Evolutionary conservation across 2,888 invertebrate genomes (phyloP).

Genomic region (Mythimna impura): DNA sequence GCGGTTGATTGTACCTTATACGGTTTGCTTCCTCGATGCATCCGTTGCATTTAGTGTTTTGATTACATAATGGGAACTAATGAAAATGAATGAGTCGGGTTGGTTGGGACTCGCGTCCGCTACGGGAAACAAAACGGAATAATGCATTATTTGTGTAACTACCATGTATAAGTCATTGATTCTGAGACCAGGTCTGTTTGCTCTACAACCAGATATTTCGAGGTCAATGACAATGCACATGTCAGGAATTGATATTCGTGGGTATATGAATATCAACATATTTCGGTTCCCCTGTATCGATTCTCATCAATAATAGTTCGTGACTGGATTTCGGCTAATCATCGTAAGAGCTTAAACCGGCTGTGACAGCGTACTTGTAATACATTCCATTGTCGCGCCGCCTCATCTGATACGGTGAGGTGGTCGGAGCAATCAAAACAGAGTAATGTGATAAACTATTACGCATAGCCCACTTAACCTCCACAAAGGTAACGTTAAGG

Average conservation of each 20-base stretch:
- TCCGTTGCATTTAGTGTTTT: constrained; percentile 68
- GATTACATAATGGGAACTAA: constrained; percentile 73
- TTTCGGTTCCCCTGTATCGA: constrained; percentile 50
- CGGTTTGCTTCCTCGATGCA: constrained; percentile 71
- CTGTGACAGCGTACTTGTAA: constrained; percentile 71
- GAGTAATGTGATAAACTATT: constrained; percentile 57
- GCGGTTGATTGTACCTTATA: constrained; percentile 71
- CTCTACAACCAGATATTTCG: constrained; percentile 54
- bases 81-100: constrained; percentile 72
- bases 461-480: constrained; percentile 50
- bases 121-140: constrained; percentile 63
- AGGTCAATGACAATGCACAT: constrained; percentile 56
- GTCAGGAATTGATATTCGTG: constrained; percentile 49
- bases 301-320: constrained; percentile 74
- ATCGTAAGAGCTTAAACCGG: constrained; percentile 73
- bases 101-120: constrained; percentile 63
- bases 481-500: constrained; percentile 39
- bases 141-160: constrained; percentile 62
- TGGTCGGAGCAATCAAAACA: constrained; percentile 70
- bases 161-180: constrained; percentile 58
- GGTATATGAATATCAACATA: constrained; percentile 40
- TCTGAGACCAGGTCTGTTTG: constrained; percentile 61
- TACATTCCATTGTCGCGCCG: constrained; percentile 73
- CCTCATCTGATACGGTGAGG: constrained; percentile 54
- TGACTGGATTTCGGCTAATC: constrained; percentile 78